Base-by-base conservation (phyloP, 2,888 invertebrate genomes). In the Pseudanteris insignis region DNA sequence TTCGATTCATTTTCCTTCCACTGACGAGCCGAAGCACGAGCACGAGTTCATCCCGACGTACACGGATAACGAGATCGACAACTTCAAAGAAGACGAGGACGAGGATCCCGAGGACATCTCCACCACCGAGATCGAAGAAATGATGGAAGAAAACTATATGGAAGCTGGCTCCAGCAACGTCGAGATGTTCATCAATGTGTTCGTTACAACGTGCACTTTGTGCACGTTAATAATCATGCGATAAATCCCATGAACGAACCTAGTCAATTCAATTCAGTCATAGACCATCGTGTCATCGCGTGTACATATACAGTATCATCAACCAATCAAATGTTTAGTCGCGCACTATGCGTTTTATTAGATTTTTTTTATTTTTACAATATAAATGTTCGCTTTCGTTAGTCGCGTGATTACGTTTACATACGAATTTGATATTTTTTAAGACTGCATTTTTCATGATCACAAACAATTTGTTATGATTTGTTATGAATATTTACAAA, bases 101-200 rank as follows among this genome's bases (percentile, higher is more conserved):
- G 63, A 63, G 14, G 63, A 59, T 25, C 24, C 59, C 0, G 50
- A 59, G 0, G 51, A 32, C 7, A 24, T 28, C 7, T 55, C 30
- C 9, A 18, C 54, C 8, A 50, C 48, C 1, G 63, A 58, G 21
- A 14, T 47, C 6, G 57, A 63, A 9, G 46, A 57, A 6, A 7
- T 47, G 38, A 30, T 40, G 25, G 58, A 63, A 3, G 44, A 54
- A 0, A 10, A 24, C 2, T 5, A 25, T 9, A 12, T 28, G 2
- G 54, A 40, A 10, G 46, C 21, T n/a, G 30, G 3, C 33, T 62
- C 66, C 2, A 69, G 70, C 26, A 58, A 47, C 10, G 38, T 58
- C 2, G 53, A 48, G 25, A 58, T 50, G 53, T 50, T 58, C 32
- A 58, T 63, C 12, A 58, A 63, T 29, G 38, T 57, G 1, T 53